These are phyloP conservation scores for Alosa alosa DNA, from an alignment of 2,113 vertebrate species.

Conservation along the genomic window DNA sequence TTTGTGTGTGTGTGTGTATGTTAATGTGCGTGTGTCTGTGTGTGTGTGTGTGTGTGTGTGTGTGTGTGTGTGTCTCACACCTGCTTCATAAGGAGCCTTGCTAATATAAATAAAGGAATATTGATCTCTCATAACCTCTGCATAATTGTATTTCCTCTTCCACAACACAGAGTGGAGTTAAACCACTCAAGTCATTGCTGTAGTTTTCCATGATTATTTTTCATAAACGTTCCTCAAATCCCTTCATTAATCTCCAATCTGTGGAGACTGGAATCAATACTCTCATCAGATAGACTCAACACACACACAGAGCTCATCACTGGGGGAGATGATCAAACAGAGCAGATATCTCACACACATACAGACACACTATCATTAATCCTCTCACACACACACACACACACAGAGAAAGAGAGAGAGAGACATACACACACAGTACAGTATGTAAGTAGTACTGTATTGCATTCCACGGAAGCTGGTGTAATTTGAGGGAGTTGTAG, in stretches of 20 bases:
- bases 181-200: conserved; percentile 13
- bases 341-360: background rate
- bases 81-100: background rate
- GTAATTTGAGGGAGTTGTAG: too few species aligned
- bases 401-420: background rate
- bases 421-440: background rate
- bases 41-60: conserved; percentile 1
- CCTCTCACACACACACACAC: background rate
- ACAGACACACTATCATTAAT: background rate
- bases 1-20: background rate
- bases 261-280: conserved; percentile 29
- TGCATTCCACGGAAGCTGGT: too few species aligned
- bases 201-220: conserved; percentile 17
- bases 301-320: background rate
- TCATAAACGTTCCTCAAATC: conserved; percentile 23
- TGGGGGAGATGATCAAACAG: background rate
- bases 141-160: conserved; percentile 23
- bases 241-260: conserved; percentile 31
- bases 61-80: background rate
- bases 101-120: conserved; percentile 21
- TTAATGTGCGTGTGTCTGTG: background rate
- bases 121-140: background rate
- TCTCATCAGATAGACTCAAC: background rate
- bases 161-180: background rate
- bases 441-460: background rate